Base-by-base conservation (phyloP, 2,888 invertebrate genomes). In the Drosophila barbarae region DNA sequence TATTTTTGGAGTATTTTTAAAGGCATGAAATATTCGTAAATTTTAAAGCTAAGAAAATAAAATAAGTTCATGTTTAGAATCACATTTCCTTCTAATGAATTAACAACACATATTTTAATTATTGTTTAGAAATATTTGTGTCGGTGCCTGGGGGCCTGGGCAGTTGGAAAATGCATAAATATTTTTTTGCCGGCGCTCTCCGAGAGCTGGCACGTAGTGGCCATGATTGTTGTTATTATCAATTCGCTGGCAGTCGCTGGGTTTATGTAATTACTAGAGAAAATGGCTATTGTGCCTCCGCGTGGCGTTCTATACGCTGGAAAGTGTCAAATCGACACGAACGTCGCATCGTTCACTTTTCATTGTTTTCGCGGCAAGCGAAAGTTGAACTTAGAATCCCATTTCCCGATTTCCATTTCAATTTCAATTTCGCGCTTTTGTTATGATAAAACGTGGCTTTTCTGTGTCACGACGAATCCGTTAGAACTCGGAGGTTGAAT, bases 151-250 rank as follows among this genome's bases (percentile, higher is more conserved):
- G 15, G n/a, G 15, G 10, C 50, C 28, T 13, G 44, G 50, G 21
- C 52, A 21, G 53, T 58, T 60, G 38, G 60, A 41, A 41, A 61
- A 42, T 59, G 35, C 58, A 59, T 61, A 41, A 61, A 64, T 63
- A 63, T 63, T 65, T 59, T 63, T 64, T 36, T 5, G 30, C 36
- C 42, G 32, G n/a, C 60, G 38, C 35, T 60, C 60, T 59, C 21
- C 12, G 44, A 46, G 30, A 38, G 46, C 64, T 36, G 67, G 67
- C 64, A 65, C 64, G 64, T 65, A 65, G 56, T 26, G 32, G 53
- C 46, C 55, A 34, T 41, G 64, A 65, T 42, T 67, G 56, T 42
- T 42, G 42, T 55, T 41, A 55, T 67, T 65, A 65, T 65, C 68
- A 65, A 55, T 36, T 56, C 54, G 55, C 21, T 54, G 32, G 38